Evolutionary conservation across 2,113 vertebrate genomes (phyloP), one percentile per base, ranked within the genome.

Genomic region (Illadopsis cleaveri): DNA sequence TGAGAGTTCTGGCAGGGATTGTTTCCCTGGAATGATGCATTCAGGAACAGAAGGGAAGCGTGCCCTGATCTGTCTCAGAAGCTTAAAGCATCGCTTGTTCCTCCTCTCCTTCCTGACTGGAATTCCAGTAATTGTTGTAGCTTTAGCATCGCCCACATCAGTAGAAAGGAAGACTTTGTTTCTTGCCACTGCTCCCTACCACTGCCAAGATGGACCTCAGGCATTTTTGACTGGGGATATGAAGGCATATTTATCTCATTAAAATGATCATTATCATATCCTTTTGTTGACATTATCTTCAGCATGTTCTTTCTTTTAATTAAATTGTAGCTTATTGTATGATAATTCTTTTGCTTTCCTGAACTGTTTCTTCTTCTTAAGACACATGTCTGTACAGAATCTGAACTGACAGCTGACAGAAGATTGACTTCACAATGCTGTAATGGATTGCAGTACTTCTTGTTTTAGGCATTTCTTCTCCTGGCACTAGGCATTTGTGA

Each of bases 41-140:
- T 83, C 60, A 91, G 60, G 71, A 78, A 6, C 76, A 78, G 88
- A 66, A 91, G 61, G 48, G 70, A 71, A 70, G 54, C 11, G 16
- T 30, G 57, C 37, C 47, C 33, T 66, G 51, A 31, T 70, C 21
- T 7, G 33, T 77, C 38, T 86, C 6, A 2, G 60, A 51, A 68
- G 57, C 78, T 85, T 27, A 85, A 89, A 89, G 82, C 90, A 37
- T 91, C 0, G 0, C 53, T 93, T 95, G 61, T 92, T 85, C 75
- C 54, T 77, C 53, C 73, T 87, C 78, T 71, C 70, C 20, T 88
- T 91, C 82, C 85, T 88, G 47, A 58, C 50, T 93, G 70, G 66
- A 92, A 94, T 93, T 93, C 85, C 90, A 96, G 87, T 54, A 47
- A 86, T 91, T 60, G 65, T 81, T 95, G 86, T 35, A 70, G 68